Conservation (phyloP, 2,113 vertebrate genomes). For the Saiga tatarica region DNA sequence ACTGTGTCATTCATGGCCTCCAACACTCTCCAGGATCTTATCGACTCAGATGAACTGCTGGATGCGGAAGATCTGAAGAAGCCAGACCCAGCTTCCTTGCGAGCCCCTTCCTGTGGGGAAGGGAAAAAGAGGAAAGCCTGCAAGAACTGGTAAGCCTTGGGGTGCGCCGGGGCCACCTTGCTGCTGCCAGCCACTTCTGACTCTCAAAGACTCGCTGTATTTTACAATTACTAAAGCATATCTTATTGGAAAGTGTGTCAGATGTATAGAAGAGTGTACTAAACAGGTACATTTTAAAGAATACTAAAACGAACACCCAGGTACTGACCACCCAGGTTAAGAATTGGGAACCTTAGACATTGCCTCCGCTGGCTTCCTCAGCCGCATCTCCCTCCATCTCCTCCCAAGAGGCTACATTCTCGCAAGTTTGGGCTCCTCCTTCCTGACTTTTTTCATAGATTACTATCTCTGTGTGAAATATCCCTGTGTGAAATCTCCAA, state of each 20-base stretch:
- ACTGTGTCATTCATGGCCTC: background rate
- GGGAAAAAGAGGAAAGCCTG: slow-evolving; percentile 93
- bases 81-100: slow-evolving; percentile 90
- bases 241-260: background rate
- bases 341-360: background rate
- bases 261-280: background rate
- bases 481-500: background rate
- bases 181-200: background rate
- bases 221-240: background rate
- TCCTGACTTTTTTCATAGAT: background rate
- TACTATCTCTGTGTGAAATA: background rate
- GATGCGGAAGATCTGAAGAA: slow-evolving; percentile 95
- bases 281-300: background rate
- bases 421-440: too few species aligned
- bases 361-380: background rate
- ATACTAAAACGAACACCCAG: rapidly evolving
- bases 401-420: background rate
- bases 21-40: slow-evolving; percentile 85
- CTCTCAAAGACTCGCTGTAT: too few species aligned
- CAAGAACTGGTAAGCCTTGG: slow-evolving; percentile 92
- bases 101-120: slow-evolving; percentile 87
- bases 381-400: background rate
- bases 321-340: background rate
- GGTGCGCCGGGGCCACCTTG: rapidly evolving
- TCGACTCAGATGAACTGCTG: slow-evolving; percentile 94